Percentiles rank a stretch among this genome's conserved stretches.
Evolutionary conservation across 2,113 vertebrate species (phyloP).

Genomic region (Sinosuthora webbiana): DNA sequence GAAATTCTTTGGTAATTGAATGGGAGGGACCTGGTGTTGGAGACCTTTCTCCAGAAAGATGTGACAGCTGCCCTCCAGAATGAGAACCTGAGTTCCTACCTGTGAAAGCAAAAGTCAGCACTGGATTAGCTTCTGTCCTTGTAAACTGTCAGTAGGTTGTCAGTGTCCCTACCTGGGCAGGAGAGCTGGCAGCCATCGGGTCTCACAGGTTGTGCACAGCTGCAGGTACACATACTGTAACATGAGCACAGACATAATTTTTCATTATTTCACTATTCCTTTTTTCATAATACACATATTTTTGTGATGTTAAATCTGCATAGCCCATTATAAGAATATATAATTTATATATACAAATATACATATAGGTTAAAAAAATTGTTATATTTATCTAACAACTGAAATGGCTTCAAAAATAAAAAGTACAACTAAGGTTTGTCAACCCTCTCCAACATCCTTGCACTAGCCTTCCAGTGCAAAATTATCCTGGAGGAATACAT

Average conservation of each 20-base stretch:
- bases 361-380: neutral
- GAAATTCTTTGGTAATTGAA: neutral
- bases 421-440: neutral
- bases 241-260: neutral
- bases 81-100: neutral
- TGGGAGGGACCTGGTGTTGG: neutral
- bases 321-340: neutral
- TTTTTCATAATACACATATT: neutral
- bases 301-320: neutral
- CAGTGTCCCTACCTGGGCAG: neutral
- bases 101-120: neutral
- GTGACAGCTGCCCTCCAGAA: neutral
- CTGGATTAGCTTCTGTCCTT: neutral
- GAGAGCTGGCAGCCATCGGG: neutral
- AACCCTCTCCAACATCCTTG: neutral
- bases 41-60: neutral
- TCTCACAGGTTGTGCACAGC: neutral
- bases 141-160: neutral
- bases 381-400: neutral
- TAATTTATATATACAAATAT: neutral
- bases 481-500: neutral
- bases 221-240: neutral
- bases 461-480: neutral
- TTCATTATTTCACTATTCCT: neutral
- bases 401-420: neutral